Base-by-base conservation (phyloP, 2,113 vertebrate genomes). In the Paracyprichromis sp. region DNA sequence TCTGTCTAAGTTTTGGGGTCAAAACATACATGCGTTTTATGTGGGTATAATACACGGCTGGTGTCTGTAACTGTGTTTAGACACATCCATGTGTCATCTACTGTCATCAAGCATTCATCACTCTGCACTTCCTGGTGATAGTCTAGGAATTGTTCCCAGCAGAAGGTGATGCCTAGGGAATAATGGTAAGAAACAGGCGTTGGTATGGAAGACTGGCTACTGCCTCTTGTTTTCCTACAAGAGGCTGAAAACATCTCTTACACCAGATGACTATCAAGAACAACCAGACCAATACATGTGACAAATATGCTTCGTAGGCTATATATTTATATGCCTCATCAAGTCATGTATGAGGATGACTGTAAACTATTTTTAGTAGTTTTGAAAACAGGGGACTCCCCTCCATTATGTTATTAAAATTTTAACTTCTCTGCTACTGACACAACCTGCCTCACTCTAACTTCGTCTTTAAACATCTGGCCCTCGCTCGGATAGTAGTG, bases 261-360 rank as follows among this genome's bases (percentile, higher is more conserved):
- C 69, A 89, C 90, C 93, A 93, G 90, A 94, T 90, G 92, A 93
- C 71, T 91, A 80, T 85, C 86, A 89, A 91, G 38, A 88, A 83
- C 19, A 86, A 88, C 73, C 81, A 88, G 83, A 92, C 85, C 85
- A 86, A 89, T 90, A 81, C 88, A 73, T 87, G 79, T 81, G 73
- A 90, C 50, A 66, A 29, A 93, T 87, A 61, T 87, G 80, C 89
- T 91, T 81, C 87, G 69, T 80, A 80, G 85, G 53, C 16, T n/a
- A 52, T 63, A 53, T 82, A 34, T 61, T 54, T 63, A 63, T 17
- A 34, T 50, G 66, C 71, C 54, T 83, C n/a, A 83, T 84, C 36
- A 80, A 43, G 40, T 73, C 26, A 59, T 26, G 63, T 82, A 63
- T 71, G 56, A 83, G 29, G 12, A 90, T 53, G 36, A 31, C 54